Percentiles rank a stretch among this genome's conserved stretches.
Evolutionary conservation across 2,888 invertebrate species (phyloP).

Genomic region (Opisthograptis luteolata): DNA sequence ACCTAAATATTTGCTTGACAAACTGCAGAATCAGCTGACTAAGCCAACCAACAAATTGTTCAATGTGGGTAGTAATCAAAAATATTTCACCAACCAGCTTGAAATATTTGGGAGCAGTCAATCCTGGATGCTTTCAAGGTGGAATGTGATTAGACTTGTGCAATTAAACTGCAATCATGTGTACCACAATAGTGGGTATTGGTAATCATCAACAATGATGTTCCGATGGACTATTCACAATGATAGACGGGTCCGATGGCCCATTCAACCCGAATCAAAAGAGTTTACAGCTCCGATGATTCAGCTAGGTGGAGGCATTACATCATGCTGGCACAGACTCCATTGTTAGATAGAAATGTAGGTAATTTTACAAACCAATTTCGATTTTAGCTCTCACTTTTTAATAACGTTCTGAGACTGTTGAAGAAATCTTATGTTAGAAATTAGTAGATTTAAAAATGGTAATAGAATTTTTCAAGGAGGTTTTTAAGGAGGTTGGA

Average conservation of each 20-base stretch:
- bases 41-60: neutral
- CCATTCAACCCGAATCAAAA: slow-evolving; percentile 56
- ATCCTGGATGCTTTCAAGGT: slow-evolving; percentile 10
- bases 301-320: slow-evolving; percentile 59
- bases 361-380: slow-evolving; percentile 26
- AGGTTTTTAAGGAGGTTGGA: too few species aligned
- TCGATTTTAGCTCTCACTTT: slow-evolving; percentile 27
- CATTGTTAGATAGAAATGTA: slow-evolving; percentile 43
- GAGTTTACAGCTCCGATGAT: slow-evolving; percentile 56
- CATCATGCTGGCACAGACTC: slow-evolving; percentile 50
- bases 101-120: neutral
- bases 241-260: slow-evolving; percentile 40
- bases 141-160: slow-evolving; percentile 31
- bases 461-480: too few species aligned
- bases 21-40: neutral
- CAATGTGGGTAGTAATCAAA: slow-evolving; percentile 22
- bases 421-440: slow-evolving; percentile 7
- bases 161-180: slow-evolving; percentile 58
- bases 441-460: neutral
- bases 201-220: slow-evolving; percentile 49
- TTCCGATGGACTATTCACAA: slow-evolving; percentile 15
- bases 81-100: neutral
- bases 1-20: neutral
- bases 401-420: slow-evolving; percentile 8
- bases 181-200: slow-evolving; percentile 50